These are phyloP conservation scores for Clarias platycephalus DNA, from an alignment of 2,797 vertebrate genomes.

Conservation along the genomic window DNA sequence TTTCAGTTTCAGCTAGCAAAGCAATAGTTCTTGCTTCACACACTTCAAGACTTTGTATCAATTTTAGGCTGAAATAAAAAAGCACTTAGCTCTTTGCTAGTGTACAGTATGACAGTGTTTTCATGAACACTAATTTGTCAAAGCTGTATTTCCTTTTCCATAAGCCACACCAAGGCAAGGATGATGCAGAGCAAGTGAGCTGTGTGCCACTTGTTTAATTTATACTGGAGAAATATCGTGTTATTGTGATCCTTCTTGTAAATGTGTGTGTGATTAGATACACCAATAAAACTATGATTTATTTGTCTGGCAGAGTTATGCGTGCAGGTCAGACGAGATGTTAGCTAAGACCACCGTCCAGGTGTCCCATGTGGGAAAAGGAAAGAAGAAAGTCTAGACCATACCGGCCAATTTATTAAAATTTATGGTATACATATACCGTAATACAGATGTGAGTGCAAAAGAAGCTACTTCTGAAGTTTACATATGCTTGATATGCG, in stretches of 20 bases:
- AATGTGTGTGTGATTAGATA: background rate
- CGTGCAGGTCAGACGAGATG: background rate
- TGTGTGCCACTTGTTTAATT: background rate
- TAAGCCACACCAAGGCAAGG: background rate
- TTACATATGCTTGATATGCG: too few species aligned
- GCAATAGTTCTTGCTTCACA: background rate
- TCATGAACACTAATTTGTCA: background rate
- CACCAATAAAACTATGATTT: conserved; percentile 1
- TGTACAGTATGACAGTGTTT: background rate
- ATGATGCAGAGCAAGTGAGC: background rate
- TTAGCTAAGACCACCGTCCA: background rate
- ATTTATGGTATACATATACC: too few species aligned
- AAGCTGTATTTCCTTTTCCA: background rate
- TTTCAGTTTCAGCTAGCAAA: background rate
- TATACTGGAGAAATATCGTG: background rate
- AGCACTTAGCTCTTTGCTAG: background rate
- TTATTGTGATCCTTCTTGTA: conserved; percentile 3
- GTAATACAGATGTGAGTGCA: too few species aligned
- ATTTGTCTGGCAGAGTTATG: background rate
- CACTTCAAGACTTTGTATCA: background rate
- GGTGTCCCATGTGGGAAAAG: background rate
- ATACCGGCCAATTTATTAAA: too few species aligned
- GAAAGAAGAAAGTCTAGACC: background rate
- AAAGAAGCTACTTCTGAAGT: too few species aligned
- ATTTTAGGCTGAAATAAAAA: background rate